Percentiles rank a stretch among this genome's conserved stretches.
These are phyloP conservation scores for Gari tellinella DNA, from an alignment of 2,888 invertebrate genomes.

Conservation along the genomic window DNA sequence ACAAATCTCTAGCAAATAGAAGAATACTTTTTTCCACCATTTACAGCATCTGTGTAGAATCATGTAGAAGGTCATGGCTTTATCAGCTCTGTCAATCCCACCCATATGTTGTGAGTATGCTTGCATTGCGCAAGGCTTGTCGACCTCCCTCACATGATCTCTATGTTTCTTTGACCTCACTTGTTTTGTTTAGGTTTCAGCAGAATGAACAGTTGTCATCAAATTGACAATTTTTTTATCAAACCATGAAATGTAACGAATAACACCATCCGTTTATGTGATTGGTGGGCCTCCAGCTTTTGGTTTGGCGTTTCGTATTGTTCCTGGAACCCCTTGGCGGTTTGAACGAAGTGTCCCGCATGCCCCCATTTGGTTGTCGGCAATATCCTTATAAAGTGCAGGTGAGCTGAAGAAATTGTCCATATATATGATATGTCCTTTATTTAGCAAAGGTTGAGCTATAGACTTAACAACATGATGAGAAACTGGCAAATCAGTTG, in stretches of 20 bases:
- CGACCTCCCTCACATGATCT: constrained; percentile 22
- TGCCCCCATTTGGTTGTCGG: constrained; percentile 20
- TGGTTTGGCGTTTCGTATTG: constrained; percentile 36
- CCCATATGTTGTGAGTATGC: constrained; percentile 12
- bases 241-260: constrained; percentile 25
- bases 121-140: constrained; percentile 15
- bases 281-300: constrained; percentile 21
- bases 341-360: constrained; percentile 46
- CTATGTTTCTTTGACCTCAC: constrained; percentile 17
- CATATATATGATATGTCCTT: constrained; percentile 47
- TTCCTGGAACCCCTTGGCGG: constrained; percentile 38
- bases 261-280: constrained; percentile 10
- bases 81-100: constrained; percentile 13
- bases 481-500: constrained; percentile 2
- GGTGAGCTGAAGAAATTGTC: constrained; percentile 51
- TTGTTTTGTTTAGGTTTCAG: constrained; percentile 8
- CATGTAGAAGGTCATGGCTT: constrained; percentile 19
- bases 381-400: constrained; percentile 33
- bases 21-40: constrained; percentile 11
- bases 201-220: constrained; percentile 28
- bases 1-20: constrained; percentile 7
- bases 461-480: constrained; percentile 18
- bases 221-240: constrained; percentile 34
- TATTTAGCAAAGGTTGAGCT: constrained; percentile 10
- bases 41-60: constrained; percentile 13